phyloP scores from a whole-genome alignment of 2,797 vertebrate genomes.

The Lacerta viridis region DNA sequence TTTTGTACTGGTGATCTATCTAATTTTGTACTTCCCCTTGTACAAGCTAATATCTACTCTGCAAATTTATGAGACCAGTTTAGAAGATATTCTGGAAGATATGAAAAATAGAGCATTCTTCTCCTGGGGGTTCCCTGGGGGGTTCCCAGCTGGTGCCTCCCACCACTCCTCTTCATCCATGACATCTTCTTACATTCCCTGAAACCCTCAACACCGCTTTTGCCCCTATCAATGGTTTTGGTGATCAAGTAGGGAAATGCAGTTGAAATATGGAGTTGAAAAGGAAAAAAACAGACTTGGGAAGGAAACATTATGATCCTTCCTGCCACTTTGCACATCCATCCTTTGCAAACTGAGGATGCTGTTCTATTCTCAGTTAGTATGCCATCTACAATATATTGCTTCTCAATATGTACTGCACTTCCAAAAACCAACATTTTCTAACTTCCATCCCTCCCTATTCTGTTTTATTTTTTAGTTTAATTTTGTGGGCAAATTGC shows the following conservation, averaged over 20 bases:
- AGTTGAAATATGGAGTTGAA: not conserved
- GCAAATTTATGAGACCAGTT: not conserved
- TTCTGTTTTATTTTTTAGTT: conserved; percentile 86
- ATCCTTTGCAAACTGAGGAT: not conserved
- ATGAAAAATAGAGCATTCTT: not conserved
- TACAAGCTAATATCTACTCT: not conserved
- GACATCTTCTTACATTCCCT: not conserved
- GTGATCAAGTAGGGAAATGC: not conserved
- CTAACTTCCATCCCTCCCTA: conserved; percentile 46
- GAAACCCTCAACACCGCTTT: not conserved
- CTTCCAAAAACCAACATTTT: not conserved
- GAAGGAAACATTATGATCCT: not conserved
- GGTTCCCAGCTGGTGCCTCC: too few relatives aligned
- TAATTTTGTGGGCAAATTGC: conserved; percentile 99
- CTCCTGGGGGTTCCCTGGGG: conserved; percentile 41
- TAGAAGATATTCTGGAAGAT: conserved; percentile 1
- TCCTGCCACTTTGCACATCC: not conserved
- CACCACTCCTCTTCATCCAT: not conserved
- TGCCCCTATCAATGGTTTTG: not conserved
- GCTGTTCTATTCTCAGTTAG: not conserved
- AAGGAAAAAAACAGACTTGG: not conserved
- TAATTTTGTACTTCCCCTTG: not conserved
- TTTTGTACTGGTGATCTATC: not conserved
- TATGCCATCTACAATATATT: not conserved
- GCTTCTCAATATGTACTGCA: not conserved